Conservation (phyloP, 2,113 vertebrate species). For the Coregonus clupeaformis region DNA sequence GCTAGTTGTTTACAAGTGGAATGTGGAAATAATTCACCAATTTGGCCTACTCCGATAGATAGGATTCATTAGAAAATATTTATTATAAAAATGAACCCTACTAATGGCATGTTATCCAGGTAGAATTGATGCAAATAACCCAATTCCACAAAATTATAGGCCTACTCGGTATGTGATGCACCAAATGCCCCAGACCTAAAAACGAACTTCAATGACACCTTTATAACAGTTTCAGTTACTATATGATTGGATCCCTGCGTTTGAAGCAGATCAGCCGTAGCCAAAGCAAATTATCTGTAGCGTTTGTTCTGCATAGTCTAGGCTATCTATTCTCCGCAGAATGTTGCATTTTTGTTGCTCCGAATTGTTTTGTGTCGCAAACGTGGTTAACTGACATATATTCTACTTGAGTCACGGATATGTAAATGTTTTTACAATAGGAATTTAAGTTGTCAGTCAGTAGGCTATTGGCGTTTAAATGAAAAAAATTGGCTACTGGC, state of each 20-base stretch:
- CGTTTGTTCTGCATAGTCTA: too few species aligned
- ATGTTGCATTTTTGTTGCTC: too few species aligned
- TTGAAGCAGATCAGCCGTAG: background rate
- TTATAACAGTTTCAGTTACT: background rate
- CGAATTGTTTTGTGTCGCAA: too few species aligned
- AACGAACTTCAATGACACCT: background rate
- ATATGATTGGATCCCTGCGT: background rate
- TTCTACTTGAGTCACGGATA: too few species aligned
- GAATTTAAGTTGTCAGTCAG: background rate
- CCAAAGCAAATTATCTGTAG: too few species aligned
- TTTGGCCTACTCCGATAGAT: too few species aligned
- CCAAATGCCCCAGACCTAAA: background rate
- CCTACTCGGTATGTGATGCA: background rate
- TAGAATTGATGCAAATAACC: too few species aligned
- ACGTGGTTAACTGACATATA: too few species aligned
- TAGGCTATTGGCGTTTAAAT: background rate
- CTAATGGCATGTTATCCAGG: background rate
- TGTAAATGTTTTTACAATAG: too few species aligned
- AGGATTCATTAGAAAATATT: background rate
- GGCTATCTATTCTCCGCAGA: too few species aligned
- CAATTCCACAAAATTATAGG: background rate
- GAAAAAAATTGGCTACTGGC: background rate
- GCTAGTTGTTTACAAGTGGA: too few species aligned
- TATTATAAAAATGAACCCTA: background rate
- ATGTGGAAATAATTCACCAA: too few species aligned